phyloP scores from a whole-genome alignment of 2,113 vertebrate species.

The Anguilla rostrata region DNA sequence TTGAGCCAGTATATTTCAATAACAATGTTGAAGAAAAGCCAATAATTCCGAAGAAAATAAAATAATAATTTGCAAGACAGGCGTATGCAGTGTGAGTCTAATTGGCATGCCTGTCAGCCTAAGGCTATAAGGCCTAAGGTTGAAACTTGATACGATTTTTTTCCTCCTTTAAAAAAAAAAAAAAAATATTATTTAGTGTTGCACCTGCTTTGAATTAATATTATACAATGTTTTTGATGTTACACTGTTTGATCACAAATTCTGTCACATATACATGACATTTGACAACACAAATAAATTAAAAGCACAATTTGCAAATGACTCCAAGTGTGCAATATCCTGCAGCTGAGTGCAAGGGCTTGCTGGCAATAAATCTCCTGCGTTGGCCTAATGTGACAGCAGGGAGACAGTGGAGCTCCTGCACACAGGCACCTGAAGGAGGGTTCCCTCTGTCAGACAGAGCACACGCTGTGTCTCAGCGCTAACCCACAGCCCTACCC shows the following conservation, averaged over 20 bases:
- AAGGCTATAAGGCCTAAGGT: too few species aligned
- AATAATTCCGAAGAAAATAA: neutral
- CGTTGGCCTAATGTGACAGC: neutral
- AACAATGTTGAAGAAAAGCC: too few species aligned
- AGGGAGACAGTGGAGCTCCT: neutral
- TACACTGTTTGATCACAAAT: too few species aligned
- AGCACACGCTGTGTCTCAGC: neutral
- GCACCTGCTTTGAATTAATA: too few species aligned
- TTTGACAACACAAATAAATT: neutral
- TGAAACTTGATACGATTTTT: too few species aligned
- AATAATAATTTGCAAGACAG: neutral
- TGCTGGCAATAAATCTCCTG: neutral
- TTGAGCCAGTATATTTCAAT: too few species aligned
- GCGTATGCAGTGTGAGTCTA: too few species aligned
- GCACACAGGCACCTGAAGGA: neutral
- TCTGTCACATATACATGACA: neutral
- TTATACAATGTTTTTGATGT: too few species aligned
- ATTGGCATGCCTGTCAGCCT: too few species aligned
- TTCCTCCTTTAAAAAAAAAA: too few species aligned
- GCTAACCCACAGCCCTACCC: neutral
- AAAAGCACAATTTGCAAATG: neutral
- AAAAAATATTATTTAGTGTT: too few species aligned
- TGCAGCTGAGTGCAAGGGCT: neutral
- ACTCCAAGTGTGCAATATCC: neutral
- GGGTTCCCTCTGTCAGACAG: neutral